Evolutionary conservation across 2,113 vertebrate species (phyloP).

Genomic region (Pongo pygmaeus): DNA sequence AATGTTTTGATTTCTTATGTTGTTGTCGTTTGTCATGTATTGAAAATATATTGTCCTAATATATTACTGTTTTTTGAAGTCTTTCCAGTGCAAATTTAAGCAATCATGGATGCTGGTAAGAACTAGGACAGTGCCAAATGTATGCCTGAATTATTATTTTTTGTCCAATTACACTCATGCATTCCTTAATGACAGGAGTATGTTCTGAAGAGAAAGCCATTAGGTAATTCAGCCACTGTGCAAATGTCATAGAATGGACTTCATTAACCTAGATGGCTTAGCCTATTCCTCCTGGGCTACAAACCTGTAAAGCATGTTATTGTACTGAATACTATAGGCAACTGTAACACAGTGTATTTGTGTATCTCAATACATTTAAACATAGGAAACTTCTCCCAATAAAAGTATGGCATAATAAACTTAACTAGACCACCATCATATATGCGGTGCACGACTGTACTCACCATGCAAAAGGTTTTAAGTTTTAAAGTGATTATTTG

Average conservation of each 20-base stretch:
- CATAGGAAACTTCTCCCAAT: too few species aligned
- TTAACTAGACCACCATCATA: not conserved
- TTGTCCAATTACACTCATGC: not conserved
- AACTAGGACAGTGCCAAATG: not conserved
- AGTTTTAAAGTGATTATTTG: not conserved
- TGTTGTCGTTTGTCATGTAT: not conserved
- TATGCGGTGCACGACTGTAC: not conserved
- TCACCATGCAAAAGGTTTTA: not conserved
- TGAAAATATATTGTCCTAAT: not conserved
- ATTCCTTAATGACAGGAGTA: not conserved
- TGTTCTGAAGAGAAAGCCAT: not conserved
- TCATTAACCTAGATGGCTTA: not conserved
- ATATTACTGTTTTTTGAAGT: not conserved
- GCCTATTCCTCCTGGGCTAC: not conserved
- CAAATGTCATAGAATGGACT: not conserved
- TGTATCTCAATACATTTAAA: not conserved
- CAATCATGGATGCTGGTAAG: not conserved
- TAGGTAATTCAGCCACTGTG: not conserved
- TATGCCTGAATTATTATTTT: not conserved
- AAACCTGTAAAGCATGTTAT: not conserved
- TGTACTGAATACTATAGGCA: not conserved
- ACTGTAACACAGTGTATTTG: not conserved
- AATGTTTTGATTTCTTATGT: not conserved
- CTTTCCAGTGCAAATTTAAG: not conserved
- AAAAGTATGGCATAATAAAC: not conserved